Conservation (phyloP, 2,113 vertebrate species). For the Arvicanthis niloticus region DNA sequence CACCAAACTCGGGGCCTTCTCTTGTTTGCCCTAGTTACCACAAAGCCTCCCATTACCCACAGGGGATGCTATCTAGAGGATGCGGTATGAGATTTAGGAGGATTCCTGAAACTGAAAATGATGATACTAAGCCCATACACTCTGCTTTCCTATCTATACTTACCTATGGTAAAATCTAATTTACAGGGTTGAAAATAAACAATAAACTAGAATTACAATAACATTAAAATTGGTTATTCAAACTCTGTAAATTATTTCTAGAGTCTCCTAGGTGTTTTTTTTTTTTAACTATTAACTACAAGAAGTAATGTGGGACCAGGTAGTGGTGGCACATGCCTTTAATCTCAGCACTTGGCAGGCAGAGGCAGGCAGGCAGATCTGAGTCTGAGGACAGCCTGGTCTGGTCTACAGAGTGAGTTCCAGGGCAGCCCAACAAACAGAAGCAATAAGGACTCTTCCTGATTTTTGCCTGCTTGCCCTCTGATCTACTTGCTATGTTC, state of each 20-base stretch:
- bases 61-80: neutral
- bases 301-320: neutral
- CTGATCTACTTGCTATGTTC: neutral
- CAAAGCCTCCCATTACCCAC: neutral
- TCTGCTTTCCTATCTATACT: neutral
- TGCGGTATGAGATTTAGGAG: neutral
- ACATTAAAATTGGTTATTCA: neutral
- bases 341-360: neutral
- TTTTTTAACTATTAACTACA: neutral
- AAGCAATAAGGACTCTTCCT: neutral
- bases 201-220: neutral
- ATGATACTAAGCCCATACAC: neutral
- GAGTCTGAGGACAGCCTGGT: neutral
- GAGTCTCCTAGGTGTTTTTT: neutral
- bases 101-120: neutral
- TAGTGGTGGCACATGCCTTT: neutral
- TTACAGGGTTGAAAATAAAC: neutral
- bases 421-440: neutral
- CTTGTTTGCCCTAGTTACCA: neutral
- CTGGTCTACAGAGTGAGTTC: neutral
- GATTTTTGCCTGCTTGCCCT: neutral
- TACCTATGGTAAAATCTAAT: neutral
- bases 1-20: neutral
- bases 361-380: neutral
- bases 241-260: neutral